Evolutionary conservation across 2,888 invertebrate species (phyloP).

Genomic region (Chalcis sispes): DNA sequence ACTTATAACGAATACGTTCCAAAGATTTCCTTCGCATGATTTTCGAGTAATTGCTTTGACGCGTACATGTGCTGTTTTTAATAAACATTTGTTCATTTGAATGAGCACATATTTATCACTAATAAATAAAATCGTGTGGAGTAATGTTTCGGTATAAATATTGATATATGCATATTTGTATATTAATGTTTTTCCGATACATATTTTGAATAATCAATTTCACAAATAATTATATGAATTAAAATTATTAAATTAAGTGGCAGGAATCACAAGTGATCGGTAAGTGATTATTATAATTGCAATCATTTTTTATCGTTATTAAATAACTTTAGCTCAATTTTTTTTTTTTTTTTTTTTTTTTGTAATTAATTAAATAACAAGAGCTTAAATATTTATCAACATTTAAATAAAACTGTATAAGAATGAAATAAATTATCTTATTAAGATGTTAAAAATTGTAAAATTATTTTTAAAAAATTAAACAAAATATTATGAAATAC

Average conservation of each 20-base stretch:
- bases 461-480: no score
- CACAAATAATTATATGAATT: background rate
- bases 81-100: background rate
- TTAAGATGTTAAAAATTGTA: no score
- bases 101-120: background rate
- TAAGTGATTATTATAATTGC: no score
- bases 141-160: conserved; percentile 7
- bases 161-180: background rate
- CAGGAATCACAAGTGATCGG: background rate
- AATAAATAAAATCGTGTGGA: conserved; percentile 3
- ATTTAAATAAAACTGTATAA: no score
- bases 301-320: no score
- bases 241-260: background rate
- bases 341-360: no score
- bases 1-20: background rate
- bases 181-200: background rate
- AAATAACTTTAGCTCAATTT: no score
- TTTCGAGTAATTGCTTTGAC: background rate
- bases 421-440: no score
- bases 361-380: no score
- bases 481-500: no score
- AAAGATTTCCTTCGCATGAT: background rate
- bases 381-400: no score
- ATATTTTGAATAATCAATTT: conserved; percentile 20
- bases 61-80: conserved; percentile 16